These are phyloP conservation scores for Herminia tarsipennalis DNA, from an alignment of 2,888 invertebrate genomes.

Conservation along the genomic window DNA sequence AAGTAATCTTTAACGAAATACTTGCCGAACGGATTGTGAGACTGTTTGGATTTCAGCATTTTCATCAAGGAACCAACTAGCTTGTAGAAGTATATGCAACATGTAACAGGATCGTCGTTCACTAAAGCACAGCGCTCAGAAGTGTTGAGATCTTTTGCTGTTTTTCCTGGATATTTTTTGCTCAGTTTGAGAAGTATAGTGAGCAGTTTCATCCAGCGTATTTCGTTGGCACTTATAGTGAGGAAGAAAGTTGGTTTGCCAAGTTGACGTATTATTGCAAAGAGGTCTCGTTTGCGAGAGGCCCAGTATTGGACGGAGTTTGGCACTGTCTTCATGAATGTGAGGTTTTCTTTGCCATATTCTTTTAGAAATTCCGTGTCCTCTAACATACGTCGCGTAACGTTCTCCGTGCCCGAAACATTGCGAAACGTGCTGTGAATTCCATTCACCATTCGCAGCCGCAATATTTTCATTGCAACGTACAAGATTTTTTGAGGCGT, in stretches of 20 bases:
- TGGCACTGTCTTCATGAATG: constrained; percentile 47
- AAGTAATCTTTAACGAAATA: constrained; percentile 48
- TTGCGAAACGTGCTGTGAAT: not conserved
- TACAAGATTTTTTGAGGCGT: not conserved
- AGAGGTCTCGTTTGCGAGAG: constrained; percentile 48
- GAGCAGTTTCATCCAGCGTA: constrained; percentile 40
- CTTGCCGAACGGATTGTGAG: constrained; percentile 48
- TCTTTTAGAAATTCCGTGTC: too few relatives aligned
- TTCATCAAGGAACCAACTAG: constrained; percentile 45
- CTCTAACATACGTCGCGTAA: too few relatives aligned
- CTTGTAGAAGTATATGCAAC: constrained; percentile 52
- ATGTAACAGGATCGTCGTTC: constrained; percentile 50
- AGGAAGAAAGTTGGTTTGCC: constrained; percentile 54
- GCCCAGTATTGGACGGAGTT: constrained; percentile 52
- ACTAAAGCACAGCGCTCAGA: too few relatives aligned
- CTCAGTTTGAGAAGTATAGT: constrained; percentile 9
- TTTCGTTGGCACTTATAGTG: constrained; percentile 56
- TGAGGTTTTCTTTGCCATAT: constrained; percentile 32
- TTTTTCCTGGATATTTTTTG: constrained; percentile 25
- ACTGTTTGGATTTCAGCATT: constrained; percentile 42
- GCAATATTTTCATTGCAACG: not conserved
- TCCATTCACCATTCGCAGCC: not conserved
- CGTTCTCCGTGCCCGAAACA: not conserved
- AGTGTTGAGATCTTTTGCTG: constrained; percentile 23
- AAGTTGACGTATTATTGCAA: constrained; percentile 58